Conservation (phyloP, 1,140 invertebrate genomes). For the Protaetia brevitarsis region DNA sequence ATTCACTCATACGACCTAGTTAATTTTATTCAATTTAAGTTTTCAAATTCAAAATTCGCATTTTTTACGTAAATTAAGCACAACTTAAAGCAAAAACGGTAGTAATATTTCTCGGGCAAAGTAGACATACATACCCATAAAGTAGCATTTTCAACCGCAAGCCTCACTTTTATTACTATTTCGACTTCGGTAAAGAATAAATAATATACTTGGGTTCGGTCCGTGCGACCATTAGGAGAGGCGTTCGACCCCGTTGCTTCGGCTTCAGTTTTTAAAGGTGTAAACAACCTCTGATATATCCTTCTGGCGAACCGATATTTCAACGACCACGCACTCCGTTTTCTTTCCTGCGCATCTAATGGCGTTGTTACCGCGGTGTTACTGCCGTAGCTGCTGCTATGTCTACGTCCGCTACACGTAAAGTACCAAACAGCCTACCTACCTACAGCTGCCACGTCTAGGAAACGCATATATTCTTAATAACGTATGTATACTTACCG, state of each 20-base stretch:
- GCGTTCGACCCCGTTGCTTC: neutral
- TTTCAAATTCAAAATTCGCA: too few species aligned
- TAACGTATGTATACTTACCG: too few species aligned
- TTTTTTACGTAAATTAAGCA: too few species aligned
- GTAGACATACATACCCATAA: too few species aligned
- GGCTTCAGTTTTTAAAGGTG: constrained; percentile 7
- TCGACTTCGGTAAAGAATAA: neutral
- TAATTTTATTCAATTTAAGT: too few species aligned
- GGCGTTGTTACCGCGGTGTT: neutral
- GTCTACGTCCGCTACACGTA: too few species aligned
- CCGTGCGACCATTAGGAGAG: neutral
- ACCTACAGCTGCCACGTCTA: too few species aligned
- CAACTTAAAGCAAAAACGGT: too few species aligned
- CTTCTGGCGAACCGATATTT: constrained; percentile 18
- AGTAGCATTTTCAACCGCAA: neutral
- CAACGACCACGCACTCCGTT: constrained; percentile 20
- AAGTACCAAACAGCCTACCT: too few species aligned
- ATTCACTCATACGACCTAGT: too few species aligned
- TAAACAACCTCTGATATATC: constrained; percentile 21
- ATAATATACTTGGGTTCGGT: constrained; percentile 8
- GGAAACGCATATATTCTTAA: too few species aligned
- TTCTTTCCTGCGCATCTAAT: neutral
- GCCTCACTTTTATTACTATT: neutral
- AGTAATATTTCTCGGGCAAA: too few species aligned
- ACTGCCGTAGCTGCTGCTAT: neutral